These are phyloP conservation scores for Acanthopleura granulata DNA, from an alignment of 2,888 invertebrate genomes.

Conservation along the genomic window DNA sequence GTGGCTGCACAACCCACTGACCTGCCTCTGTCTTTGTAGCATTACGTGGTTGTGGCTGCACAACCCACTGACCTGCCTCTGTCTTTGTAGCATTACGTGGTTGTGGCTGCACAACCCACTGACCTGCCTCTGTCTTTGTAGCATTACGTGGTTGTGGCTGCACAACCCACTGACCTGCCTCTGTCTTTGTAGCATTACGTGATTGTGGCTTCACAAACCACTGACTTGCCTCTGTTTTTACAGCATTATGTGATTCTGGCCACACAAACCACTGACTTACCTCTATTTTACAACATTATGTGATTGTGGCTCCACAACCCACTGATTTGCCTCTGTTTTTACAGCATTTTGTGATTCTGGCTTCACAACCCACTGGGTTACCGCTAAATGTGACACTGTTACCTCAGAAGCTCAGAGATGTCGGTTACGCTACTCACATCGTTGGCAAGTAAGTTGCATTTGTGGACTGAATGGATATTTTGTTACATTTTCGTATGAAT, in stretches of 20 bases:
- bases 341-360: conserved; percentile 44
- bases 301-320: no score
- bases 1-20: no score
- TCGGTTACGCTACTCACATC: conserved; percentile 51
- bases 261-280: no score
- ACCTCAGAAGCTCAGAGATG: conserved; percentile 41
- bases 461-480: no score
- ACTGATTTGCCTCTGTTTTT: conserved; percentile 6
- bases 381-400: conserved; percentile 43
- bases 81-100: conserved; percentile 43
- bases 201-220: no score
- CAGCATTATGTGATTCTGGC: no score
- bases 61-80: background rate
- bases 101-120: conserved; percentile 35
- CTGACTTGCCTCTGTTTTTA: no score
- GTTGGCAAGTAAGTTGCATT: conserved; percentile 44
- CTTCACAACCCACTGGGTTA: conserved; percentile 36
- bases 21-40: no score
- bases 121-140: conserved; percentile 37
- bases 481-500: no score
- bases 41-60: no score
- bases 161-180: background rate
- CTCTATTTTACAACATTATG: no score
- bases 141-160: no score
- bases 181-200: conserved; percentile 34